Evolutionary conservation across 2,888 invertebrate species (phyloP).

Genomic region (Parnassius orleans): DNA sequence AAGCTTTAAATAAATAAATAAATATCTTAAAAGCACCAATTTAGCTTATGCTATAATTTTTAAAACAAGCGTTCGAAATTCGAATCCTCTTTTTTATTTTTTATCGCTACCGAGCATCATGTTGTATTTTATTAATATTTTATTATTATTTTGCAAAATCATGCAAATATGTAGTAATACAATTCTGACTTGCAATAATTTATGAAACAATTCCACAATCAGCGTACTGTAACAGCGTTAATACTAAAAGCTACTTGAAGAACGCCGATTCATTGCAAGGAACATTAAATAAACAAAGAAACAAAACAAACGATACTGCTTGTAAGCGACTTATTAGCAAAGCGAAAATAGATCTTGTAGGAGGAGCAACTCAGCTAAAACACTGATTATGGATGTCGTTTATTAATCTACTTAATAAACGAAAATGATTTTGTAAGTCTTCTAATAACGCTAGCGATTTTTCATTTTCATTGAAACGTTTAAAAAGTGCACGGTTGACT

Average conservation of each 20-base stretch:
- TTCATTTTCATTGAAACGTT: too few species aligned
- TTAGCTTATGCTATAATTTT: too few species aligned
- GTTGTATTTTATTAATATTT: too few species aligned
- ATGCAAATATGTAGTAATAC: conserved; percentile 12
- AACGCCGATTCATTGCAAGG: conserved; percentile 26
- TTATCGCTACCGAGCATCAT: too few species aligned
- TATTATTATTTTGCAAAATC: conserved; percentile 14
- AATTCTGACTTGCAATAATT: conserved; percentile 30
- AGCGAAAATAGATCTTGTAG: not conserved
- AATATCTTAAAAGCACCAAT: too few species aligned
- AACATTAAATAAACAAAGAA: conserved; percentile 25
- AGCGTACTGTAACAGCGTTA: conserved; percentile 9
- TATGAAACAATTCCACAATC: conserved; percentile 26
- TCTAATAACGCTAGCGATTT: too few species aligned
- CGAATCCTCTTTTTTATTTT: too few species aligned
- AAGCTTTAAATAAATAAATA: too few species aligned
- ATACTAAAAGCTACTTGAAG: conserved; percentile 20
- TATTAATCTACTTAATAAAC: not conserved
- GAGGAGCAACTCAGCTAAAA: not conserved
- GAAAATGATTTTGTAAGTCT: too few species aligned
- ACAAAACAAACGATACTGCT: conserved; percentile 4
- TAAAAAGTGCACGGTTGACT: too few species aligned
- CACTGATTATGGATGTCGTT: not conserved
- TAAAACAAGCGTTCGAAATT: too few species aligned
- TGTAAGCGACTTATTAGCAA: not conserved